These are phyloP conservation scores for Sinosuthora webbiana DNA, from an alignment of 2,113 vertebrate genomes.

Conservation along the genomic window DNA sequence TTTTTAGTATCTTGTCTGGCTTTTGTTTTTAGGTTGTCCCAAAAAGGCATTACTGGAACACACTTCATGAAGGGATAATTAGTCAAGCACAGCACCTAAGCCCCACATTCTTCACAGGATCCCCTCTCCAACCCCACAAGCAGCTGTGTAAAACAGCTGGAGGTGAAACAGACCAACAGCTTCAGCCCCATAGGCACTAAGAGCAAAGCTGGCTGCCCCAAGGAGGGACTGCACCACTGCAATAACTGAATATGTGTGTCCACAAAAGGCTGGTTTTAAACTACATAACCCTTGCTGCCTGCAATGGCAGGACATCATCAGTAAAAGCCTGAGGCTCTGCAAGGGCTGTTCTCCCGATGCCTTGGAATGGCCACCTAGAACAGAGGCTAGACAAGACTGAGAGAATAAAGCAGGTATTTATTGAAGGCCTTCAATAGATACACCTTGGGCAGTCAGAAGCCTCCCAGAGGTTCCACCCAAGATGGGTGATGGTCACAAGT, in stretches of 20 bases:
- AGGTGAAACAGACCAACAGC: background rate
- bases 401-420: background rate
- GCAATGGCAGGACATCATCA: background rate
- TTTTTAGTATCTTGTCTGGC: background rate
- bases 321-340: background rate
- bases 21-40: background rate
- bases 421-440: background rate
- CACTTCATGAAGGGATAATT: rapidly evolving
- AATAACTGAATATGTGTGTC: no score
- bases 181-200: background rate
- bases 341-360: background rate
- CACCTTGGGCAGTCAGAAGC: background rate
- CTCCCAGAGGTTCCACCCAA: background rate
- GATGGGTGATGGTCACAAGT: rapidly evolving
- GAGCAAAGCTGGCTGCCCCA: background rate
- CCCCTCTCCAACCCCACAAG: background rate
- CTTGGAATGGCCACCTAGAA: background rate
- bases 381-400: rapidly evolving
- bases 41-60: background rate
- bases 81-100: background rate
- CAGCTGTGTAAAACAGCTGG: background rate
- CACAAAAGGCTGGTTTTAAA: background rate
- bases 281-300: background rate
- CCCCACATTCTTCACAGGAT: background rate
- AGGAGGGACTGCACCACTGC: no score